Conservation (phyloP, 2,113 vertebrate species). For the Pyrgilauda ruficollis region DNA sequence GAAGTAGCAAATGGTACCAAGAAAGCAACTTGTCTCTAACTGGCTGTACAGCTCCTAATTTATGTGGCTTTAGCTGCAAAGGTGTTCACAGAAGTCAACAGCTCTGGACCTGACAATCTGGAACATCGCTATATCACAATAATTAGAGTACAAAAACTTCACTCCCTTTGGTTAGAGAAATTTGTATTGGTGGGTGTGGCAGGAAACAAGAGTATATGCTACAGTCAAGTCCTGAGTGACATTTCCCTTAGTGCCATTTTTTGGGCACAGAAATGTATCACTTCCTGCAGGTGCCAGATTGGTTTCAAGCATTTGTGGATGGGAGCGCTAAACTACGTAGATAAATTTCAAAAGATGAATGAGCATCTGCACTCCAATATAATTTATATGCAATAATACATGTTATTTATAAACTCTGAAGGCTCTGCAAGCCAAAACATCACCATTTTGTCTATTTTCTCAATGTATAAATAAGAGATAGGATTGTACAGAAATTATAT, state of each 20-base stretch:
- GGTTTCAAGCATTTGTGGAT: background rate
- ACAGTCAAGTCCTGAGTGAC: background rate
- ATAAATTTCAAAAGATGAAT: constrained; percentile 59
- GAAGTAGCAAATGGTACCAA: background rate
- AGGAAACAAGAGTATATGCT: background rate
- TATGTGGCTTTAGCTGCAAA: background rate
- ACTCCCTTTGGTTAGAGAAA: background rate
- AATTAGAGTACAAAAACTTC: background rate
- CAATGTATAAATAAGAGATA: constrained; percentile 52
- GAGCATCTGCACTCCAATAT: constrained; percentile 33
- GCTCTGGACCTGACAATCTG: background rate
- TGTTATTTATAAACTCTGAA: constrained; percentile 55
- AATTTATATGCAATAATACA: constrained; percentile 60
- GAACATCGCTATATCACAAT: background rate
- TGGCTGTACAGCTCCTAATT: background rate
- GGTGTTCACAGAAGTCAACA: background rate
- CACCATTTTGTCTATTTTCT: constrained; percentile 50
- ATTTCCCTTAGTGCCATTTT: background rate
- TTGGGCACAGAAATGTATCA: background rate
- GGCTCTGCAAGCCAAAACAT: constrained; percentile 43
- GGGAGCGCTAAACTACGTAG: background rate
- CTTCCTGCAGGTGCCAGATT: background rate
- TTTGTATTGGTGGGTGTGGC: background rate
- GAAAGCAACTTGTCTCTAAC: background rate
- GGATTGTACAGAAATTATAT: constrained; percentile 48